A percentile compares a stretch with the other conserved stretches of the same genome.
Conservation (phyloP, 1,140 invertebrate species). For the Camponotus floridanus region DNA sequence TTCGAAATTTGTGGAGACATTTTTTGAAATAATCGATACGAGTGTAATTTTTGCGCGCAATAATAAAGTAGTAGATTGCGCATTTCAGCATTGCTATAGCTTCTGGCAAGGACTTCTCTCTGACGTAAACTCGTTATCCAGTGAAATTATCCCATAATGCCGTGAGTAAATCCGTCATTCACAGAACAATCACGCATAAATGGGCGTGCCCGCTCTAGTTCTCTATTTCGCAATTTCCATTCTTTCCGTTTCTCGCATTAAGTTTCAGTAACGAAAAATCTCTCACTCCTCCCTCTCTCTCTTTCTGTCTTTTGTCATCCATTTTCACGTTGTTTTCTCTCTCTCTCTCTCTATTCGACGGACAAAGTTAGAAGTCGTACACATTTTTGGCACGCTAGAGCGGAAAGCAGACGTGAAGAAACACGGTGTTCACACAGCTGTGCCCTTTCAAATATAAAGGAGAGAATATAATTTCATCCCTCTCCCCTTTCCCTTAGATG, state of each 20-base stretch:
- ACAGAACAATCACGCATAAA: slow-evolving; percentile 41
- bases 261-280: slow-evolving; percentile 22
- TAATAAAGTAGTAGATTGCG: neutral
- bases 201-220: slow-evolving; percentile 23
- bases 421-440: slow-evolving; percentile 67
- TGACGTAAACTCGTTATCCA: slow-evolving; percentile 49
- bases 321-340: slow-evolving; percentile 23
- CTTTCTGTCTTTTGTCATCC: neutral
- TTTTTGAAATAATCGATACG: neutral
- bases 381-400: slow-evolving; percentile 56
- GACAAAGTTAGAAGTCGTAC: slow-evolving; percentile 47
- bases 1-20: slow-evolving; percentile 1
- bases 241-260: slow-evolving; percentile 35
- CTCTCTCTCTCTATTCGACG: slow-evolving; percentile 38
- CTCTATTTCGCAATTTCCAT: slow-evolving; percentile 43
- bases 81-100: neutral
- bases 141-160: slow-evolving; percentile 48
- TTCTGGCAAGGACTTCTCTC: slow-evolving; percentile 7
- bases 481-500: neutral
- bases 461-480: slow-evolving; percentile 68
- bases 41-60: neutral
- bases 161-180: slow-evolving; percentile 52
- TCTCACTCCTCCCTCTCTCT: no score
- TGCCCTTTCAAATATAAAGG: slow-evolving; percentile 70
- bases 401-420: slow-evolving; percentile 56